phyloP scores from a whole-genome alignment of 2,113 vertebrate genomes.

The Amblyopsis rosae region DNA sequence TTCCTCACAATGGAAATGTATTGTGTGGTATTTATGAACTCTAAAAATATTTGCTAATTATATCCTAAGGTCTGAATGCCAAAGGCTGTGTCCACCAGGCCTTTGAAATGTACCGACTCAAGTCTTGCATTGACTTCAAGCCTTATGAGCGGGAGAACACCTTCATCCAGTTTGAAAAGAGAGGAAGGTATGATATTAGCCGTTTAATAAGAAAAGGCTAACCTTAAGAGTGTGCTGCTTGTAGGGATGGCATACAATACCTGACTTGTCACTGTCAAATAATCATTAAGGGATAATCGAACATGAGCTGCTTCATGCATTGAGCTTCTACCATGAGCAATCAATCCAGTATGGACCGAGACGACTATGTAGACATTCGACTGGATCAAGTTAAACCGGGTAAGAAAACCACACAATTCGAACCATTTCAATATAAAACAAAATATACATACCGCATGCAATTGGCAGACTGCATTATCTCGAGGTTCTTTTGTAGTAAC shows the following conservation, averaged over 20 bases:
- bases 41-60: not conserved
- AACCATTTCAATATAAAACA: too few species aligned
- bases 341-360: conserved; percentile 89
- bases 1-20: not conserved
- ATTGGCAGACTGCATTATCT: too few species aligned
- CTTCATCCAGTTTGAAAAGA: conserved; percentile 85
- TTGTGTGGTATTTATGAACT: not conserved
- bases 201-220: not conserved
- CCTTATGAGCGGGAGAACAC: conserved; percentile 87
- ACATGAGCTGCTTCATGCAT: conserved; percentile 87
- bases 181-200: conserved; percentile 76
- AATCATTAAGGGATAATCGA: conserved; percentile 70
- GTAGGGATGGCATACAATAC: too few species aligned
- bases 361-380: conserved; percentile 90
- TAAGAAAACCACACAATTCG: conserved; percentile 39
- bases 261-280: not conserved
- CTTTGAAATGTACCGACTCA: conserved; percentile 91
- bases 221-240: not conserved
- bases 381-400: conserved; percentile 84
- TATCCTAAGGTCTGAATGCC: conserved; percentile 69
- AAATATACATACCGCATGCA: too few species aligned
- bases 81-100: conserved; percentile 82
- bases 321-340: conserved; percentile 94
- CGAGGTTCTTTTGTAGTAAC: too few species aligned
- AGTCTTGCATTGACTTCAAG: conserved; percentile 92